These are phyloP conservation scores for Myotis lucifugus DNA, from an alignment of 2,113 vertebrate species.

Conservation along the genomic window DNA sequence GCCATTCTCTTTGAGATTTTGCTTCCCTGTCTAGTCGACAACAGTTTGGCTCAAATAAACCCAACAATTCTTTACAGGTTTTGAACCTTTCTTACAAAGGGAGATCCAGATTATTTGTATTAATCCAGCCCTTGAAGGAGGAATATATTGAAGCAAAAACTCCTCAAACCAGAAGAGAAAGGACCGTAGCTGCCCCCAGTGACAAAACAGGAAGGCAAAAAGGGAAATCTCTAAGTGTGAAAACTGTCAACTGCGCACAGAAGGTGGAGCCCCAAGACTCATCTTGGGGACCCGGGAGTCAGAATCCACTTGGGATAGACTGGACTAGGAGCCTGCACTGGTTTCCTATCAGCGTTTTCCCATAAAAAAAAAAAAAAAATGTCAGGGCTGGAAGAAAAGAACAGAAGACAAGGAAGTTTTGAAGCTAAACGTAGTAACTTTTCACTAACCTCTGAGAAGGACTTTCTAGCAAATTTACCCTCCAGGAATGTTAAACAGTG, in stretches of 20 bases:
- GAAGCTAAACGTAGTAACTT: neutral
- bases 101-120: neutral
- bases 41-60: no score
- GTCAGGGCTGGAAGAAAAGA: neutral
- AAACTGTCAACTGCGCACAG: neutral
- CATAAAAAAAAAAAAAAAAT: neutral
- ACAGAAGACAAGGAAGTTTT: neutral
- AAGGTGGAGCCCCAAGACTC: neutral
- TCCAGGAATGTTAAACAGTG: neutral
- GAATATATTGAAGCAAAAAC: neutral
- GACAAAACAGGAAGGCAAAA: neutral
- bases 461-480: neutral
- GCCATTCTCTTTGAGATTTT: no score
- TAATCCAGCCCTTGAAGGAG: neutral
- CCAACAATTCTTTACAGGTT: no score
- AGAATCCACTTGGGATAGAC: neutral
- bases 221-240: neutral
- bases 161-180: neutral
- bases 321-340: no score
- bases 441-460: neutral
- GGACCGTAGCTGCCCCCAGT: neutral
- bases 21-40: no score
- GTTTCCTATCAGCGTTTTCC: neutral
- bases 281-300: neutral
- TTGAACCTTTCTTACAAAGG: no score